Percentiles rank a stretch among this genome's conserved stretches.
These are phyloP conservation scores for Limnodromus scolopaceus DNA, from an alignment of 2,797 vertebrate species.

Conservation along the genomic window DNA sequence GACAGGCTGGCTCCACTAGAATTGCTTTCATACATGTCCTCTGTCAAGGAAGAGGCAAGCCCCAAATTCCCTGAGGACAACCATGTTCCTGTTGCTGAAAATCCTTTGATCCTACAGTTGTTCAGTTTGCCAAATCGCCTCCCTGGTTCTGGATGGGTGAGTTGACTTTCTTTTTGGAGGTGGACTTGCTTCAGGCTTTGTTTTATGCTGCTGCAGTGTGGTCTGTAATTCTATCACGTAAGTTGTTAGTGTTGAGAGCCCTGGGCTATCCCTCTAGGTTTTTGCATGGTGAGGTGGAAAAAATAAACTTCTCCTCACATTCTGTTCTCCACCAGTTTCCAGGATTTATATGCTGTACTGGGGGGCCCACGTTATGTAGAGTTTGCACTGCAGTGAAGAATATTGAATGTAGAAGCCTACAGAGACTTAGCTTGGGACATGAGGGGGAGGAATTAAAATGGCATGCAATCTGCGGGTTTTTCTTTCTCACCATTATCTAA, in stretches of 20 bases:
- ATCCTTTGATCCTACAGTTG: not conserved
- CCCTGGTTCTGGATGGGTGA: not conserved
- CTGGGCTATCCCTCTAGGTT: not conserved
- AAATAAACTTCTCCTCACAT: not conserved
- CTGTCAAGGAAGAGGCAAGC: not conserved
- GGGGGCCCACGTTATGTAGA: not conserved
- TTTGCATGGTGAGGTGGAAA: not conserved
- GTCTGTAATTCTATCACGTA: not conserved
- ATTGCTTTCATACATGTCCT: not conserved
- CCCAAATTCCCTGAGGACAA: not conserved
- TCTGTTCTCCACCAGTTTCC: not conserved
- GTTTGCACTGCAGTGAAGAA: not conserved
- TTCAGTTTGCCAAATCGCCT: not conserved
- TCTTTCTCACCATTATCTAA: constrained; percentile 34
- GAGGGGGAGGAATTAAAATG: constrained; percentile 28
- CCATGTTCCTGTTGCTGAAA: not conserved
- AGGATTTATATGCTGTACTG: not conserved
- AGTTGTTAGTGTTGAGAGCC: not conserved
- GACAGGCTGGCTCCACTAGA: not conserved
- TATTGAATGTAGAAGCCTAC: not conserved
- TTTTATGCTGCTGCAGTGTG: not conserved
- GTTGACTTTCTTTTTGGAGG: not conserved
- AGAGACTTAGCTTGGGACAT: constrained; percentile 2
- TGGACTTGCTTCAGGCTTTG: not conserved
- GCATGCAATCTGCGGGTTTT: not conserved